Base-by-base conservation (phyloP, 2,888 invertebrate species). In the Parasteatoda lunata region DNA sequence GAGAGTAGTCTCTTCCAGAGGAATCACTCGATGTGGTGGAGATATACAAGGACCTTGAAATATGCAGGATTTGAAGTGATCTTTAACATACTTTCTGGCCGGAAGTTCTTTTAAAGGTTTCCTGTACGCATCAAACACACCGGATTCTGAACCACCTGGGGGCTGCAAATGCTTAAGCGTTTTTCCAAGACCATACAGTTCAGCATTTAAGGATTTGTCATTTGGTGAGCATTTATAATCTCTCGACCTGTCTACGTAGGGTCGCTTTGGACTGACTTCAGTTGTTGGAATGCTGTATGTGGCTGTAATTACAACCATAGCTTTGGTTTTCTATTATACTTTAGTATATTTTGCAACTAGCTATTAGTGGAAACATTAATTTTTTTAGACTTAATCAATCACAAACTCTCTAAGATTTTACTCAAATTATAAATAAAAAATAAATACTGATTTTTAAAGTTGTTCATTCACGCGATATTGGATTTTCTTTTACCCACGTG, bases 161-260 rank as follows among this genome's bases (percentile, higher is more conserved):
- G 85, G 85, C 59, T 85, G 85, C 8, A 85, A 47, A 15, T 80
- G 85, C n/a, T 66, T 69, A 9, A 80, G 8, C 0, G 77, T 85
- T 9, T 15, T 30, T 5, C 85, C 85, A 11, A 85, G n/a, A 13
- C 80, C 76, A 30, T 77, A 85, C 9, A 85, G 51, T 68, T 85
- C 85, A 0, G 85, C 85, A 70, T 85, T 80, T 7, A 85, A 48
- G 9, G 85, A 85, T 15, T 77, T 80, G 0, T 59, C 49, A 11
- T 59, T 59, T 7, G 85, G 85, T 8, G 85, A 85, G 9, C 77
- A 52, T n/a, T 72, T 85, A 8, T 71, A 7, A 49, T 77, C 77
- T 13, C n/a, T 13, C 5, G 59, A 69, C 48, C 47, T 59, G 15
- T 64, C 65, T 0, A 30, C 30, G 30, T 30, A 30, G 30, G 30